Conservation (phyloP, 35 echinoderm and acorn worm genomes). For the Diadema setosum region DNA sequence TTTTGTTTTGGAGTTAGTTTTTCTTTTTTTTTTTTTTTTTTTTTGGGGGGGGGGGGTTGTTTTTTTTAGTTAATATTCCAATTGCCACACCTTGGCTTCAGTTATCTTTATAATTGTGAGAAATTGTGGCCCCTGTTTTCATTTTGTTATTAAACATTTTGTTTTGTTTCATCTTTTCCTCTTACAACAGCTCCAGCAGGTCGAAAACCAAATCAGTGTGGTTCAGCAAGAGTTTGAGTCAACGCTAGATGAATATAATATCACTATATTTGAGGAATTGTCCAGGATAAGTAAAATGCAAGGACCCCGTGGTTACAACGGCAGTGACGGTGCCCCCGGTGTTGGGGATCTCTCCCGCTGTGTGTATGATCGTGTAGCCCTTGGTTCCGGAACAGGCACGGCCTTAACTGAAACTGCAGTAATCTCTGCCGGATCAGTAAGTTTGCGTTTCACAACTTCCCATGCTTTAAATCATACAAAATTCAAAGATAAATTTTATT, state of each 20-base stretch:
- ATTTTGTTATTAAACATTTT: too few relatives aligned
- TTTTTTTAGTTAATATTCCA: too few relatives aligned
- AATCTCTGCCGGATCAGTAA: background rate
- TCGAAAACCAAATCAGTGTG: background rate
- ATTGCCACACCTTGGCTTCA: too few relatives aligned
- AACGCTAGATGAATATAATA: background rate
- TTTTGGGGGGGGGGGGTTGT: too few relatives aligned
- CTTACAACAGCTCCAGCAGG: too few relatives aligned
- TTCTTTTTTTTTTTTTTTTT: too few relatives aligned
- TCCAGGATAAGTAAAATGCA: slow-evolving; percentile 36
- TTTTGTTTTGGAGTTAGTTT: too few relatives aligned
- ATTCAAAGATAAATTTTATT: too few relatives aligned
- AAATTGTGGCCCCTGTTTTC: background rate
- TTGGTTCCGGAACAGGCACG: background rate
- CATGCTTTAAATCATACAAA: background rate
- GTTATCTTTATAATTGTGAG: background rate
- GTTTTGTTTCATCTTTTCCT: too few relatives aligned
- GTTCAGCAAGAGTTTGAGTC: background rate
- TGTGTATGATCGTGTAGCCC: background rate
- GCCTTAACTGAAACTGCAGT: background rate
- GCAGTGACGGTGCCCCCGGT: background rate
- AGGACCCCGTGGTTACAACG: slow-evolving; percentile 30
- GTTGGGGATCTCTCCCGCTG: slow-evolving; percentile 18
- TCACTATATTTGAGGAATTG: slow-evolving; percentile 14
- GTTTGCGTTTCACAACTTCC: background rate